Conservation (phyloP, 2,797 vertebrate genomes). For the Hydrolagus colliei region DNA sequence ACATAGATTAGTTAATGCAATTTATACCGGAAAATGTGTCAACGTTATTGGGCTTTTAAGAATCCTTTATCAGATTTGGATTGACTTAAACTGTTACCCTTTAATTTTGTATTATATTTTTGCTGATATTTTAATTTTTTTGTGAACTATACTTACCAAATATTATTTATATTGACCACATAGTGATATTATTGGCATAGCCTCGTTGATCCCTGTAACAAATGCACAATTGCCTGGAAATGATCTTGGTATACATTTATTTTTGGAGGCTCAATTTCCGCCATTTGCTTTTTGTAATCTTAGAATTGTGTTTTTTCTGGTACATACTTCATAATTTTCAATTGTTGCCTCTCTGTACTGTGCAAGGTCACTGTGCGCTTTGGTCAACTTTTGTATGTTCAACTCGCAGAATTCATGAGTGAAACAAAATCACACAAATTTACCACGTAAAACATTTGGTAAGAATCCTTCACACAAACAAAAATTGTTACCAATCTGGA, state of each 20-base stretch:
- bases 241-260: conserved; percentile 8
- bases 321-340: too few relatives aligned
- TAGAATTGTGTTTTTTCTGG: too few relatives aligned
- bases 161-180: conserved; percentile 22
- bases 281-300: too few relatives aligned
- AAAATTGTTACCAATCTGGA: too few relatives aligned
- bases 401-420: too few relatives aligned
- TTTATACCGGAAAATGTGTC: too few relatives aligned
- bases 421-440: too few relatives aligned
- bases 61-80: conserved; percentile 20
- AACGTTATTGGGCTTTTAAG: conserved; percentile 7
- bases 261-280: neutral
- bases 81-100: conserved; percentile 8
- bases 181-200: neutral
- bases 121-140: conserved; percentile 27
- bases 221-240: conserved; percentile 18
- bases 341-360: too few relatives aligned
- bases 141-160: conserved; percentile 18
- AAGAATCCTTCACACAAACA: too few relatives aligned
- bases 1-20: too few relatives aligned
- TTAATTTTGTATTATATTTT: conserved; percentile 19
- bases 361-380: neutral
- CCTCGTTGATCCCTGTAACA: conserved; percentile 11
- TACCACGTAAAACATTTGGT: too few relatives aligned
- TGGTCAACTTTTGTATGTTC: neutral